Conservation (phyloP, 1,140 invertebrate species). For the Drosophila varians region DNA sequence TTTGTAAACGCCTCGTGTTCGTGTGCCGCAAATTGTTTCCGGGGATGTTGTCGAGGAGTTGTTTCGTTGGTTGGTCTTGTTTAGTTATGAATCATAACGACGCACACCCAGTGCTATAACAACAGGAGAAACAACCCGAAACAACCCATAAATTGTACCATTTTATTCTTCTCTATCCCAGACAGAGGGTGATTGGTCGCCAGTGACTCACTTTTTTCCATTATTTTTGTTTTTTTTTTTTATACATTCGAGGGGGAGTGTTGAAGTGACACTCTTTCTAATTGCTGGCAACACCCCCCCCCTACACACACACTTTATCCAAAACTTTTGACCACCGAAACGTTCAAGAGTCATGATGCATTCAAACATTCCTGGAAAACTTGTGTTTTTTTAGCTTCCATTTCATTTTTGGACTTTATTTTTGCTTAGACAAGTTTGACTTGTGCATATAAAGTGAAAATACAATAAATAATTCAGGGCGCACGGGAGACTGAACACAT, state of each 20-base stretch:
- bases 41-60: conserved; percentile 70
- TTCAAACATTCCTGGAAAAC: conserved; percentile 22
- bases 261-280: conserved; percentile 68
- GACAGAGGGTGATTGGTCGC: conserved; percentile 33
- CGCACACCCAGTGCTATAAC: conserved; percentile 50
- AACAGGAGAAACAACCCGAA: conserved; percentile 35
- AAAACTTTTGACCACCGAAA: conserved; percentile 29
- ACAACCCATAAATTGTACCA: conserved; percentile 58
- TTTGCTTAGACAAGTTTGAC: conserved; percentile 34
- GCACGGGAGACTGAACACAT: conserved; percentile 55
- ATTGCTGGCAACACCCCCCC: conserved; percentile 47
- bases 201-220: conserved; percentile 67
- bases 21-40: conserved; percentile 78
- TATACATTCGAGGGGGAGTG: conserved; percentile 20
- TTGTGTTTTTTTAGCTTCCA: conserved; percentile 31
- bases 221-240: conserved; percentile 20
- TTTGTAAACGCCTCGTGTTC: conserved; percentile 76
- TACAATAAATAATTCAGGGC: conserved; percentile 79
- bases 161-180: conserved; percentile 34
- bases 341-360: conserved; percentile 62
- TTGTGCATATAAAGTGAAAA: conserved; percentile 72
- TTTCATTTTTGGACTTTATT: conserved; percentile 59
- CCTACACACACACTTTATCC: background rate
- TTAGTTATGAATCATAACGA: conserved; percentile 80
- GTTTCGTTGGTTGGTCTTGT: conserved; percentile 52